These are phyloP conservation scores for Eupithecia vulgata DNA, from an alignment of 2,888 invertebrate species.

Conservation along the genomic window DNA sequence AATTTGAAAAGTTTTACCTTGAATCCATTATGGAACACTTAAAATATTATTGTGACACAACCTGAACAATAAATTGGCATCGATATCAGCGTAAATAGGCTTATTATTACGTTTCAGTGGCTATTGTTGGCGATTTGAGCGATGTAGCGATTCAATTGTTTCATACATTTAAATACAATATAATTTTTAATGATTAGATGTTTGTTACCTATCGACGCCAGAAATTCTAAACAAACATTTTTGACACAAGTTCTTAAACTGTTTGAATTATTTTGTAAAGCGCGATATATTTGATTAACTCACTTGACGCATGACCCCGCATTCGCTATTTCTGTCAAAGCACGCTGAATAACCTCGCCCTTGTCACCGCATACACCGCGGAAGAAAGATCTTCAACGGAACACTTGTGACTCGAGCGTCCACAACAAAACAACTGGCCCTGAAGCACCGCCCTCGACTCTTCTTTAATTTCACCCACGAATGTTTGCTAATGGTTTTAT, in stretches of 20 bases:
- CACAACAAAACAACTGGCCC: conserved; percentile 9
- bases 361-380: conserved; percentile 6
- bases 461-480: background rate
- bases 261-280: background rate
- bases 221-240: no score
- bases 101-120: no score
- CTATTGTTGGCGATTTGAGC: no score
- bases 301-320: background rate
- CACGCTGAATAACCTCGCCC: conserved; percentile 2
- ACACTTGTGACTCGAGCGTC: background rate
- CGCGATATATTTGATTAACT: background rate
- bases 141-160: no score
- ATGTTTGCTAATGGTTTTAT: background rate
- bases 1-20: no score
- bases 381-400: conserved; percentile 13
- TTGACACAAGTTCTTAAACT: no score
- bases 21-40: no score
- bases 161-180: background rate
- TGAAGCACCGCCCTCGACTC: conserved; percentile 1
- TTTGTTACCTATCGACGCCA: no score
- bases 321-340: background rate
- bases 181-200: background rate
- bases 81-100: no score
- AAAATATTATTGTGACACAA: no score
- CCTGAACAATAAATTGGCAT: no score